A percentile compares a stretch with the other conserved stretches of the same genome.
Evolutionary conservation across 2,888 invertebrate species (phyloP).

Genomic region (Cistogaster globosa): DNA sequence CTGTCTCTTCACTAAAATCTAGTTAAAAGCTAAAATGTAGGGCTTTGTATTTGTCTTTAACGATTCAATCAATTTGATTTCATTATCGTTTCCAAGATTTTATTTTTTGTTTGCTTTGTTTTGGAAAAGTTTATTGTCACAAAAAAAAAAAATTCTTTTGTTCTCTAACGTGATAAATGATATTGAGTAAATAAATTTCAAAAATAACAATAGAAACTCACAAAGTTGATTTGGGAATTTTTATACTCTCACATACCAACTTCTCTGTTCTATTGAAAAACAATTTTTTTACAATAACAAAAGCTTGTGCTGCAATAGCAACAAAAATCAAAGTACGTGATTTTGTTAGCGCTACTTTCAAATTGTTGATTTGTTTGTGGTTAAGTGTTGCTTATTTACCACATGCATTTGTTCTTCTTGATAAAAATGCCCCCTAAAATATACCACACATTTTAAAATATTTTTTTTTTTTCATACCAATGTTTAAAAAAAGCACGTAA

Average conservation of each 20-base stretch:
- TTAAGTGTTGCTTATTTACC: neutral
- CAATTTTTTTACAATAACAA: conserved; percentile 6
- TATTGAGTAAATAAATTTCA: neutral
- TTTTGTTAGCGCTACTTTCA: conserved; percentile 56
- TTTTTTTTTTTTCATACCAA: conserved; percentile 22
- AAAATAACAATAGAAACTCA: neutral
- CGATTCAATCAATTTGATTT: too few relatives aligned
- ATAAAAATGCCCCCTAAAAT: neutral
- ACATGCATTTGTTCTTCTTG: neutral
- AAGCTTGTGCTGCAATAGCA: neutral
- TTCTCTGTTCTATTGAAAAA: neutral
- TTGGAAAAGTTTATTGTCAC: too few relatives aligned
- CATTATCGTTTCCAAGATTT: too few relatives aligned
- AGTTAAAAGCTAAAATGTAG: too few relatives aligned
- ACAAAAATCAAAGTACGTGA: conserved; percentile 32
- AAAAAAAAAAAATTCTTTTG: neutral
- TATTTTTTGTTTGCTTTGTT: too few relatives aligned
- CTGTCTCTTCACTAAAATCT: too few relatives aligned
- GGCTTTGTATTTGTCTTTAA: too few relatives aligned
- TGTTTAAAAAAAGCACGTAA: conserved; percentile 1
- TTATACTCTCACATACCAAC: neutral
- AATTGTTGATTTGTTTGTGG: conserved; percentile 37
- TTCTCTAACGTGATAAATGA: neutral
- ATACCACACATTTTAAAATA: conserved; percentile 4
- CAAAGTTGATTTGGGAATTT: neutral